Conservation (phyloP, 2,888 invertebrate species). For the Eucriotettix oculatus region DNA sequence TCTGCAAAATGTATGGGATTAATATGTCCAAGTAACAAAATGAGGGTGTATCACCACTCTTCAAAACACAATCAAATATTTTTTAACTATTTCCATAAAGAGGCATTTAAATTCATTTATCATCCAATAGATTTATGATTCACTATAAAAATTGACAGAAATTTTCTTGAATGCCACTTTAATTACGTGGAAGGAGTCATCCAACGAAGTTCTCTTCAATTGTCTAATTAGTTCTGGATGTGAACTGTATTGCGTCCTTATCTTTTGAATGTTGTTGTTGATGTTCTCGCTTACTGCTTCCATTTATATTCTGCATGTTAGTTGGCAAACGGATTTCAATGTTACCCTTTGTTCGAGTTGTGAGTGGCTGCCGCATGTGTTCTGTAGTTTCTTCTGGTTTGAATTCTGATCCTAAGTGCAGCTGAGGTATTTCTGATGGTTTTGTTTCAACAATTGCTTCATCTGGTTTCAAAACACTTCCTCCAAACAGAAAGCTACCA, state of each 20-base stretch:
- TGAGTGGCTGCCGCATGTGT: neutral
- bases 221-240: no score
- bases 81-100: no score
- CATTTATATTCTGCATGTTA: neutral
- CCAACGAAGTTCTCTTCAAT: no score
- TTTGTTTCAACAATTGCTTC: neutral
- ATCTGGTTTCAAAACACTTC: slow-evolving; percentile 36
- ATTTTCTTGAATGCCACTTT: no score
- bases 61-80: no score
- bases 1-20: no score
- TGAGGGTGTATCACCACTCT: no score
- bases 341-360: neutral
- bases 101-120: no score
- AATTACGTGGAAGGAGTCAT: no score
- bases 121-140: no score
- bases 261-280: neutral
- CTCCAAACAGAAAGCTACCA: slow-evolving; percentile 43
- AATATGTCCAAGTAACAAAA: no score
- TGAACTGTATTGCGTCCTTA: neutral
- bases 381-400: neutral
- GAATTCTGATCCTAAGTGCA: neutral
- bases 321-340: neutral
- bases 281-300: neutral
- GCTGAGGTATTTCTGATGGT: neutral
- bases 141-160: no score